phyloP scores from a whole-genome alignment of 1,140 invertebrate species.

The Drosophila malerkotliana region DNA sequence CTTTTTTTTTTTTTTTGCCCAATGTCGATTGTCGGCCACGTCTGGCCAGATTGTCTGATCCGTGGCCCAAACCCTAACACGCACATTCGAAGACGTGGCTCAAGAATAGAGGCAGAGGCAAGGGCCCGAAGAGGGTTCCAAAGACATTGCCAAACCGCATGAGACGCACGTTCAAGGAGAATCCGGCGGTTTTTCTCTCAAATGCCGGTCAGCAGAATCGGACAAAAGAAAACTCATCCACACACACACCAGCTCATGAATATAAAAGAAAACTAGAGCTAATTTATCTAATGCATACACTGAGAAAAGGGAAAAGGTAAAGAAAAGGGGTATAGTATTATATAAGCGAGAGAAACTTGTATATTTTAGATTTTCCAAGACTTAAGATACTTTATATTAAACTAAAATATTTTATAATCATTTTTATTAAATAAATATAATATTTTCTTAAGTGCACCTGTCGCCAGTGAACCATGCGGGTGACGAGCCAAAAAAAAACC shows the following conservation, averaged over 20 bases:
- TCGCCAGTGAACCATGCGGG: conserved; percentile 46
- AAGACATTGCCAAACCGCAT: conserved; percentile 31
- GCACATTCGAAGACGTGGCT: conserved; percentile 20
- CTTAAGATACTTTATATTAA: no score
- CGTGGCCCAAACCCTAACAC: conserved; percentile 51
- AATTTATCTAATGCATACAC: conserved; percentile 67
- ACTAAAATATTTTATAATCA: background rate
- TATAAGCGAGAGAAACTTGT: no score
- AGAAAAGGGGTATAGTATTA: no score
- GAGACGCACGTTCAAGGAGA: conserved; percentile 53
- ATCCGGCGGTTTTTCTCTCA: conserved; percentile 24
- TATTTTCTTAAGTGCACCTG: conserved; percentile 6
- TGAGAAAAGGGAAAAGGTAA: background rate
- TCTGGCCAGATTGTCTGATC: conserved; percentile 54
- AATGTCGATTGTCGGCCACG: conserved; percentile 39
- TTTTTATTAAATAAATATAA: no score
- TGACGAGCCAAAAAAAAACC: conserved; percentile 18
- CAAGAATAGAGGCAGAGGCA: conserved; percentile 3
- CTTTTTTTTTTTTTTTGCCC: conserved; percentile 7
- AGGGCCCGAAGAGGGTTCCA: background rate
- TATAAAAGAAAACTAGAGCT: conserved; percentile 49
- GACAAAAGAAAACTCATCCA: conserved; percentile 5
- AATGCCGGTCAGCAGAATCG: conserved; percentile 21
- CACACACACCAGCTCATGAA: conserved; percentile 1
- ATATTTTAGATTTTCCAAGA: no score